Evolutionary conservation across 2,888 invertebrate species (phyloP), one percentile per base, ranked within the genome.

Genomic region (Meloe dianella): DNA sequence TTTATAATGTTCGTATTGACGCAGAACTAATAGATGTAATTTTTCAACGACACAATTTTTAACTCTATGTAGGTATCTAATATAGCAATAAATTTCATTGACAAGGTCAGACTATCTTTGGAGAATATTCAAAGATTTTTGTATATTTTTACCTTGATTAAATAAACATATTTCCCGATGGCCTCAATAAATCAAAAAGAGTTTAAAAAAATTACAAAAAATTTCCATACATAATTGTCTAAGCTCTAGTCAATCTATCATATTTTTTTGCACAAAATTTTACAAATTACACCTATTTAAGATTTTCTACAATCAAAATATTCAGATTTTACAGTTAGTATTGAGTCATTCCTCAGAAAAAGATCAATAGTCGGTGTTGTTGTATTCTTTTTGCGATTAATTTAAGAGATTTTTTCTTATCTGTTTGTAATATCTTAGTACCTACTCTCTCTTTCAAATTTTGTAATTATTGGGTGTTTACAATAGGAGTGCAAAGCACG

Each of bases 181-280:
- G 66, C 70, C 70, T 70, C 61, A 67, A 70, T 70, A 70, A 70
- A 70, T 70, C 70, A 70, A 70, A 66, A 64, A 24, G n/a, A n/a
- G n/a, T n/a, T n/a, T n/a, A n/a, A n/a, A n/a, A n/a, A n/a, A 51
- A 22, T 24, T 10, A 61, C 62, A 29, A 57, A 62, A 35, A 64
- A 70, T 70, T 68, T 70, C 70, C 70, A 70, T 68, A 70, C 63
- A 62, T 65, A 70, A 68, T 66, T 70, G 57, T 60, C 63, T 68
- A 63, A 22, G 17, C n/a, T 38, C 30, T 56, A 7, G 17, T 35
- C 8, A 56, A 54, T 56, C n/a, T 32, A 54, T 30, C 27, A 56
- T 62, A 10, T 61, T 65, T 65, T 65, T 65, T 35, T 65, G 57
- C 24, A 24, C 7, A 54, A 61, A 65, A 65, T 41, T 51, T 58